Percentiles rank a stretch among this genome's conserved stretches.
Evolutionary conservation across 37 sponge, comb jelly and placozoan genomes (phyloP).

Genomic region (Agelas oroides): DNA sequence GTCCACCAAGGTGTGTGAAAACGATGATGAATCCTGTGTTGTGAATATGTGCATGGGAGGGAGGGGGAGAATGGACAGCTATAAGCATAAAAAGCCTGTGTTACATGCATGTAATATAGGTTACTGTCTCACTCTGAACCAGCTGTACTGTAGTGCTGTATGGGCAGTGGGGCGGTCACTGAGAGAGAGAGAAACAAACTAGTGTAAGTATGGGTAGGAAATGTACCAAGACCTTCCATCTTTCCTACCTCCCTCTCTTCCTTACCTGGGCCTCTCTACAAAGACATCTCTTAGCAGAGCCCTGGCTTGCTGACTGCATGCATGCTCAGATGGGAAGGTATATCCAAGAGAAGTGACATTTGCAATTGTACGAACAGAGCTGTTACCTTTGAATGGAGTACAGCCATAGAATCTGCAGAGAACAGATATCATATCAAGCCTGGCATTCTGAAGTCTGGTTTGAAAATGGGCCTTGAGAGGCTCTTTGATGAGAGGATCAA

Average conservation of each 20-base stretch:
- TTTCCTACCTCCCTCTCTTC: no score
- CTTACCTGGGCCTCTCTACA: constrained; percentile 10
- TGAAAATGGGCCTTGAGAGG: no score
- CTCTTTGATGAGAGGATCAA: no score
- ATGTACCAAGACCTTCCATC: no score
- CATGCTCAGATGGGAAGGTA: constrained; percentile 5
- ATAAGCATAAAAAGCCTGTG: no score
- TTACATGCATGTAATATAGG: no score
- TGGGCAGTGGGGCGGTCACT: constrained; percentile 42
- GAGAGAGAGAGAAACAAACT: background rate
- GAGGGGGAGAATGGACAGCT: no score
- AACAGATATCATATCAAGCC: background rate
- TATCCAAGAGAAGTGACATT: constrained; percentile 33
- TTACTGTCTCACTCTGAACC: constrained; percentile 35
- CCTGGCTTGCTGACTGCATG: constrained; percentile 8
- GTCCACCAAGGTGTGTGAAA: no score
- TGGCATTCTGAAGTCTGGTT: no score
- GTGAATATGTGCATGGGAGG: no score
- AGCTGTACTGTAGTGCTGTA: background rate
- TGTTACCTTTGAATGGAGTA: constrained; percentile 32
- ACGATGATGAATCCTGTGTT: no score
- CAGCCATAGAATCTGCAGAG: constrained; percentile 34
- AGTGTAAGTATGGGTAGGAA: background rate
- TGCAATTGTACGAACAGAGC: constrained; percentile 8
- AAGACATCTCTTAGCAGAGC: constrained; percentile 25